Evolutionary conservation across 1,140 invertebrate species (phyloP).

Genomic region (Calosoma granatense): DNA sequence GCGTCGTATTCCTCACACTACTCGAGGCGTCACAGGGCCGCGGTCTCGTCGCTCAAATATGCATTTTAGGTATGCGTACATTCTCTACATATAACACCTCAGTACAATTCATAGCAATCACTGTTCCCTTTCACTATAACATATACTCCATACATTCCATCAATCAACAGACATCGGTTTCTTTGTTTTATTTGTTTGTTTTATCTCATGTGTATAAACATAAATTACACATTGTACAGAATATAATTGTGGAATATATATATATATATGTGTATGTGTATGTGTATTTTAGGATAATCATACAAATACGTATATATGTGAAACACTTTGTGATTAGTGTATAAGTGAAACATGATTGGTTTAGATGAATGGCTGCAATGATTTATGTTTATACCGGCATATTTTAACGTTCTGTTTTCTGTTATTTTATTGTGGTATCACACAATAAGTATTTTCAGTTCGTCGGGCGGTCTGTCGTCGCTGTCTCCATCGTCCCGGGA

Average conservation of each 20-base stretch:
- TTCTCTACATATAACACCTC: background rate
- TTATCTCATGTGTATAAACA: too few species aligned
- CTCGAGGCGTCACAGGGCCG: conserved; percentile 28
- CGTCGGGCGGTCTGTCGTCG: conserved; percentile 66
- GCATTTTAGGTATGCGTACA: conserved; percentile 66
- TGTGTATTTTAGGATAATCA: background rate
- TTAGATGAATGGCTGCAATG: too few species aligned
- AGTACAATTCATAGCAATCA: too few species aligned
- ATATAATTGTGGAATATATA: background rate
- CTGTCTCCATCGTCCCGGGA: conserved; percentile 78
- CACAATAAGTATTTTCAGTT: conserved; percentile 40
- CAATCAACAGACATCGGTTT: too few species aligned
- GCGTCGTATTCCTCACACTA: conserved; percentile 74
- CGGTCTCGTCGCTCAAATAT: conserved; percentile 75
- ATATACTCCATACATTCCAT: too few species aligned
- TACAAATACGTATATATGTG: background rate
- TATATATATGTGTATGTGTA: conserved; percentile 1
- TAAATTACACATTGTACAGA: background rate
- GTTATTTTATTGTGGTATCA: conserved; percentile 19
- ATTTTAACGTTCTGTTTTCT: too few species aligned
- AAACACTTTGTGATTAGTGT: background rate
- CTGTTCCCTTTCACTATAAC: too few species aligned
- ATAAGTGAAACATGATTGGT: too few species aligned
- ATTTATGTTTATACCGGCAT: too few species aligned
- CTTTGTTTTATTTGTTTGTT: too few species aligned